Base-by-base conservation (phyloP, 1,140 invertebrate genomes). In the Vanessa atalanta region DNA sequence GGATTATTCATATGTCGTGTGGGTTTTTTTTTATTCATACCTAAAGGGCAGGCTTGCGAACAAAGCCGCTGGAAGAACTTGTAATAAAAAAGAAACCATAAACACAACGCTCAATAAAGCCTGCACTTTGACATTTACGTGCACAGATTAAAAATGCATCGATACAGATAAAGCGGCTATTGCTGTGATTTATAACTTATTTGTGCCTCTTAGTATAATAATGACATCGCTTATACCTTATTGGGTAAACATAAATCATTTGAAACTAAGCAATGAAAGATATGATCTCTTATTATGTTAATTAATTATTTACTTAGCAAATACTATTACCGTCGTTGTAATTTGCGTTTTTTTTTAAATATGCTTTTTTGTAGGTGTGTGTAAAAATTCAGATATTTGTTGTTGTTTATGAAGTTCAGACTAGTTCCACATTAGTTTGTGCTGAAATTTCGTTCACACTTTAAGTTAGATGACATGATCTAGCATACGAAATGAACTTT, bases 161-260 rank as follows among this genome's bases (percentile, higher is more conserved):
- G 61, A 65, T 81, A 65, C 70, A 72, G 72, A 74, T 70, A 70
- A 72, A 61, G 47, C 48, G 6, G n/a, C 23, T 60, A 61, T 53
- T 37, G 14, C 53, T 26, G 69, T 78, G 70, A 78, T 78, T 78
- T 78, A 78, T 78, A 71, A 69, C 76, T 75, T 72, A 72, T 78
- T 78, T 72, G 75, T 70, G 61, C 50, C 53, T 72, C 26, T 69
- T 68, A 23, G 47, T 68, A 72, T 68, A 76, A 76, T 68, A 72
- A 72, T 72, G 69, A 69, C 64, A 63, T 76, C 69, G 61, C 16
- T 70, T 55, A 65, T 55, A 48, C 60, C 70, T 47, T 72, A 72
- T 67, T 57, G 31, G 53, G 43, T 65, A 26, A 53, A 66, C 26
- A 72, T 67, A 66, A 61, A 57, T 66, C 53, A 51, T 26, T 50